A percentile compares a stretch with the other conserved stretches of the same genome.
Evolutionary conservation across 2,888 invertebrate species (phyloP).

Genomic region (Encarsia formosa): DNA sequence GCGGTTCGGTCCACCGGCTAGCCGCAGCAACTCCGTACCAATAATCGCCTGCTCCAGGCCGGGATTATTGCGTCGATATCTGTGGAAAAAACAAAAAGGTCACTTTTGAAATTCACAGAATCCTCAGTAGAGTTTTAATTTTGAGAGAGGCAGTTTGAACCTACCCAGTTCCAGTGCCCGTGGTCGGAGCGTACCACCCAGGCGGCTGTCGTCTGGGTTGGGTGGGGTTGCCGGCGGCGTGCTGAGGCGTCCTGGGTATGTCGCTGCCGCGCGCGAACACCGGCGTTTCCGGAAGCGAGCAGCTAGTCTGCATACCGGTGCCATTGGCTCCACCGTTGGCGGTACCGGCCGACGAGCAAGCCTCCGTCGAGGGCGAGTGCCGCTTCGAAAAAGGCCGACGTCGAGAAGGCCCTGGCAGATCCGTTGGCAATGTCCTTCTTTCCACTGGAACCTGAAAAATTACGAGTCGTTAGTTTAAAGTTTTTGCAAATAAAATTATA

Average conservation of each 20-base stretch:
- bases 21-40: conserved; percentile 74
- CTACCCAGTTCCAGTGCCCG: conserved; percentile 48
- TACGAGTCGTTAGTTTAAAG: too few species aligned
- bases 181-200: conserved; percentile 49
- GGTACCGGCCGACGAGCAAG: conserved; percentile 76
- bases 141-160: conserved; percentile 1
- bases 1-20: conserved; percentile 76
- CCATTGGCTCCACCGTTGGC: conserved; percentile 68
- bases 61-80: conserved; percentile 49
- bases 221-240: conserved; percentile 48
- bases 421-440: conserved; percentile 70
- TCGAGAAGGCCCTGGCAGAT: conserved; percentile 58
- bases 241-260: conserved; percentile 77
- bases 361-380: conserved; percentile 69
- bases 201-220: conserved; percentile 42
- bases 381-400: conserved; percentile 51
- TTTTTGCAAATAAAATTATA: too few species aligned
- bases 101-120: too few species aligned
- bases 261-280: conserved; percentile 81
- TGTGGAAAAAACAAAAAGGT: conserved; percentile 23
- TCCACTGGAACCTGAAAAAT: conserved; percentile 53
- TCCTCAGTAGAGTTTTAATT: neutral
- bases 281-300: conserved; percentile 84
- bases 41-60: conserved; percentile 58
- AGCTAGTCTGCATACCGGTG: conserved; percentile 71